Evolutionary conservation across 2,888 invertebrate genomes (phyloP).

Genomic region (Aphodius sticticus): DNA sequence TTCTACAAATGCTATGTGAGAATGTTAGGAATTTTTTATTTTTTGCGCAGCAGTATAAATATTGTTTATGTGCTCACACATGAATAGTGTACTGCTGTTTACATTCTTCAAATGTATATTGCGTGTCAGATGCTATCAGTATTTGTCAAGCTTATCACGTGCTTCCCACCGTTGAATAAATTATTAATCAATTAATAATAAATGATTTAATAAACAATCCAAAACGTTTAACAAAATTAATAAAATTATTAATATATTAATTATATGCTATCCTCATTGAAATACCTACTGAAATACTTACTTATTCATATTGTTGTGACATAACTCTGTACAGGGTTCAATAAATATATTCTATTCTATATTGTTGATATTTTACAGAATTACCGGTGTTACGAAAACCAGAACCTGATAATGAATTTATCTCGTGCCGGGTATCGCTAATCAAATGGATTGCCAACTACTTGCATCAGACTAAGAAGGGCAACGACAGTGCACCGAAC

Average conservation of each 20-base stretch:
- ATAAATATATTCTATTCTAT: no score
- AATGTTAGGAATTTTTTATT: not conserved
- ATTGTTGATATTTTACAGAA: conserved; percentile 60
- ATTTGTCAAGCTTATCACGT: no score
- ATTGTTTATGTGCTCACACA: not conserved
- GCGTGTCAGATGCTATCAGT: not conserved
- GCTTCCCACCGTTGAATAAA: no score
- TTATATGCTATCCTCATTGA: no score
- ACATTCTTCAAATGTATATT: not conserved
- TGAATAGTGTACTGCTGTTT: not conserved
- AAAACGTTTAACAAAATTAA: no score
- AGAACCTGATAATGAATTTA: conserved; percentile 72
- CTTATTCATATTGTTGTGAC: no score
- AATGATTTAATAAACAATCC: no score
- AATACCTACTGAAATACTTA: no score
- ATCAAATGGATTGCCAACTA: conserved; percentile 91
- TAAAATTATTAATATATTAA: no score
- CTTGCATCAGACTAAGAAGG: conserved; percentile 77
- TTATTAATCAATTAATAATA: no score
- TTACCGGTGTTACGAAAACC: conserved; percentile 78
- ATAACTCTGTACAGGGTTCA: no score
- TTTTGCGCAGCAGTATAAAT: not conserved
- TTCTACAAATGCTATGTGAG: not conserved
- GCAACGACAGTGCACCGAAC: conserved; percentile 59
- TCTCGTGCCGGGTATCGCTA: conserved; percentile 81